Base-by-base conservation (phyloP, 1,140 invertebrate genomes). In the Dendroctonus ponderosae region DNA sequence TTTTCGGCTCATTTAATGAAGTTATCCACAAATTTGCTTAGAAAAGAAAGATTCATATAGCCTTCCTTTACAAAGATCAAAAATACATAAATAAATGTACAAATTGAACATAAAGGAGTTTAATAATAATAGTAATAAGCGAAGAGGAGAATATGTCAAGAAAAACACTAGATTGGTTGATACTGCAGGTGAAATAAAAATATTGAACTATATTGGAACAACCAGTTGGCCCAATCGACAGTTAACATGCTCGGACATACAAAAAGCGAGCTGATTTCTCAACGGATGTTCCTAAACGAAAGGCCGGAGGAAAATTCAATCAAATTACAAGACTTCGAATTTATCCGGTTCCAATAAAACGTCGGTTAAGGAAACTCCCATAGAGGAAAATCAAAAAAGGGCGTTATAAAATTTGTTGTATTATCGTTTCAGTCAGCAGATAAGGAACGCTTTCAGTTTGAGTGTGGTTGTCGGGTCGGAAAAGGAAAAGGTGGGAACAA, bases 331-430 rank as follows among this genome's bases (percentile, higher is more conserved):
- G 44, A 40, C 38, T 40, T 14, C 50, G 39, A 53, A 53, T 63
- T 63, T 52, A 63, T 63, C 51, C 42, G 50, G 61, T 7, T 40
- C 51, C 61, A 63, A 63, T 63, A 63, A 63, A 63, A 63, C 43
- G 61, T 46, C 61, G 54, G 48, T 63, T 63, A 63, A 15, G 42
- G 51, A 54, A 54, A 63, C 12, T 54, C 51, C 51, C 61, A n/a
- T 12, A 0, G 11, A 11, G 38, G 26, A 61, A 61, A 54, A 63
- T 54, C 50, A 63, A 63, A 54, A 62, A 63, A 62, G 48, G 59
- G 59, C 59, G 59, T 62, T 62, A 62, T 51, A 62, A 62, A 63
- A 63, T 54, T 52, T 63, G 14, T 43, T 63, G 61, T 63, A 54
- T 63, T 63, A 54, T 63, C 42, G 41, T 54, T 53, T 37, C 51